Evolutionary conservation across 2,888 invertebrate genomes (phyloP), one percentile per base, ranked within the genome.

Genomic region (Hoplodrina ambigua): DNA sequence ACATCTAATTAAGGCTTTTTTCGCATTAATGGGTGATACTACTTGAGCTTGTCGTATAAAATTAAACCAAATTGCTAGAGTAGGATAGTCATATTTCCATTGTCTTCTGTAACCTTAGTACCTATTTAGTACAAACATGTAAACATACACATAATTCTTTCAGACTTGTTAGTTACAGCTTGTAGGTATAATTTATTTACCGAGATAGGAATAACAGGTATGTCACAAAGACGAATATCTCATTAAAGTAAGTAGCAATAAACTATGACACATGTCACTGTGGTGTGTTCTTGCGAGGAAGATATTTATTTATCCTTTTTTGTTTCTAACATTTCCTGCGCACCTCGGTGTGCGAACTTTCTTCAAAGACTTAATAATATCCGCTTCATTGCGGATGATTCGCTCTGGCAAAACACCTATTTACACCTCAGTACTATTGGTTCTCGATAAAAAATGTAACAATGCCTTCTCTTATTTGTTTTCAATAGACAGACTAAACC

Each of bases 371-470:
- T 57, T 65, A 52, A 68, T 83, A 84, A 83, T 80, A 85, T 83
- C 82, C 85, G 84, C 74, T 84, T 76, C 73, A 74, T 83, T 58
- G 74, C 79, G 54, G 52, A 79, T 72, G 77, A 75, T 74, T 80
- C 71, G 68, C 76, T 60, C 57, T 66, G 55, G 63, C 74, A 80
- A 81, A 61, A 66, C 66, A 70, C 37, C 19, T 62, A 58, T 83
- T 69, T 65, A 61, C 72, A 80, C 63, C 56, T 72, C 37, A 20
- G 19, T 75, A 84, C 74, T 50, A 78, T 72, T n/a, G 54, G 68
- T 75, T 84, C 78, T 83, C 75, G 78, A 55, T 52, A 19, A 77
- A 75, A 83, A 81, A 78, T 49, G 0, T 46, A 75, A 80, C 73
- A 84, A 76, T 73, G 52, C 49, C 55, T 69, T 69, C 59, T 59